phyloP scores from a whole-genome alignment of 35 echinoderm and acorn worm genomes.

The Strongylocentrotus purpuratus region DNA sequence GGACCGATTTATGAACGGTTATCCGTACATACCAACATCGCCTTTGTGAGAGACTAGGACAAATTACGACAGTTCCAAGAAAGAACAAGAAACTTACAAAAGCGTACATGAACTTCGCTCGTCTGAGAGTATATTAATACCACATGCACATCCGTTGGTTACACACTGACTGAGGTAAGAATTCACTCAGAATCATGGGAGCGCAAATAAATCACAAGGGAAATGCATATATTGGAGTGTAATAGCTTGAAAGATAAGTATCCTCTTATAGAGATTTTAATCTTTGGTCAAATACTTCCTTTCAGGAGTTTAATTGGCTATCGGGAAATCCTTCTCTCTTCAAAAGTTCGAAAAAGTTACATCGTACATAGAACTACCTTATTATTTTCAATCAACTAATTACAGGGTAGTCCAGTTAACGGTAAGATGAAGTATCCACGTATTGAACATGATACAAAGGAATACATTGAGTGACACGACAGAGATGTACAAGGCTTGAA shows the following conservation, averaged over 20 bases:
- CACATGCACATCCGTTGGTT: conserved; percentile 3
- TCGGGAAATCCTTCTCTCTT: background rate
- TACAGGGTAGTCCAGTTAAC: background rate
- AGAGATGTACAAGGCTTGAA: background rate
- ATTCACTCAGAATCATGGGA: background rate
- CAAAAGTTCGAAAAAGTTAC: background rate
- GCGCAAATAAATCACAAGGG: background rate
- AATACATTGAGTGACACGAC: background rate
- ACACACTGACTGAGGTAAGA: background rate
- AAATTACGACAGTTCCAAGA: conserved; percentile 2
- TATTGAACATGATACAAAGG: background rate
- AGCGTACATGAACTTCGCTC: background rate
- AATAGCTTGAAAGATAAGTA: conserved; percentile 19
- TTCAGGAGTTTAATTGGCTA: conserved; percentile 10
- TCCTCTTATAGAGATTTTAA: conserved; percentile 19
- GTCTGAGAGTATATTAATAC: background rate
- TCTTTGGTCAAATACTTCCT: conserved; percentile 17
- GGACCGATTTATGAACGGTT: background rate
- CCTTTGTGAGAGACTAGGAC: background rate
- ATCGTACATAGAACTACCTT: background rate
- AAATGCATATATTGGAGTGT: conserved; percentile 18
- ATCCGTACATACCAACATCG: background rate
- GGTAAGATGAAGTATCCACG: background rate
- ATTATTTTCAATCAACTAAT: background rate
- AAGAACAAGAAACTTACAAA: conserved; percentile 18